Base-by-base conservation (phyloP, 1,140 invertebrate species). In the Zaprionus taronus region DNA sequence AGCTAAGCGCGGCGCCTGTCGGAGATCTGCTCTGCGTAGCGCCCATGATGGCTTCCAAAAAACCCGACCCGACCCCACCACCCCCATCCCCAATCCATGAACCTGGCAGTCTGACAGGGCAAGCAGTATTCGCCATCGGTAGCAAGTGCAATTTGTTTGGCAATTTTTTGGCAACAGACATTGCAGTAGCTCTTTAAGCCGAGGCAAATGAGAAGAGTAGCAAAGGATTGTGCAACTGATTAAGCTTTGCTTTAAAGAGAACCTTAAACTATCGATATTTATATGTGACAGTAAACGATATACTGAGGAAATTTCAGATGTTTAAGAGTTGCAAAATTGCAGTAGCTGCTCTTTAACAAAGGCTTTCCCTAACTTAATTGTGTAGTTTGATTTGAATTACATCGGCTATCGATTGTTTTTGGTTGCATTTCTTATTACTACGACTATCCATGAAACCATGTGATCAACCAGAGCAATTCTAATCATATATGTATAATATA, bases 1-100 rank as follows among this genome's bases (percentile, higher is more conserved):
- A 36, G 49, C 77, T 58, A 62, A 72, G 76, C 66, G 76, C 68
- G 62, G 51, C 22, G 51, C 31, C 80, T 83, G 70, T 70, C 80
- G 53, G 63, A 74, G 53, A 55, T 41, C 22, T 47, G 5, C 34
- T 24, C 24, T 12, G 55, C 47, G 47, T 51, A 51, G 20, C 47
- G 11, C 20, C 47, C 20, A 12, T n/a, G 20, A 24, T 17, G 7
- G 41, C 31, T 34, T 11, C 31, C 31, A 34, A 34, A 41, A 41
- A 41, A 6, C 38, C 14, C 38, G 4, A 5, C 15, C 15, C 15
- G 4, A 5, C 15, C 15, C 15, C 14, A 12, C 14, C 38, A n/a
- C 38, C 12, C 6, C 4, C 41, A 17, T 12, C 44, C 17, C 2
- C 17, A 12, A 4, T 12, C 4, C 44, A 22, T 49, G 3, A 20